phyloP scores from a whole-genome alignment of 2,113 vertebrate genomes.

The Salvelinus namaycush region DNA sequence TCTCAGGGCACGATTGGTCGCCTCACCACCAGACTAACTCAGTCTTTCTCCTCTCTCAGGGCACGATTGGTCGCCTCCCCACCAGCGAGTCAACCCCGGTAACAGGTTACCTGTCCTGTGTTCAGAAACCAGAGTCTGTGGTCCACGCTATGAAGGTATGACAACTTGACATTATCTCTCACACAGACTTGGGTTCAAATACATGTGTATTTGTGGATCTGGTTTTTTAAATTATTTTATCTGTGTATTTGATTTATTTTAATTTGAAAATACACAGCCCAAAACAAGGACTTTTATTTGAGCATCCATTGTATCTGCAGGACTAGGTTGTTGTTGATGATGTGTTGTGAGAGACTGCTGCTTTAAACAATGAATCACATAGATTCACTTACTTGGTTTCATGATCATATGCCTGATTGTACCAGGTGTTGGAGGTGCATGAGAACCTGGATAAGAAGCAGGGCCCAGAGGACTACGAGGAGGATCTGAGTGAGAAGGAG shows the following conservation, averaged over 20 bases:
- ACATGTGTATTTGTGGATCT: too few relatives aligned
- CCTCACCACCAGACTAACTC: constrained; percentile 45
- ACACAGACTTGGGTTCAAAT: too few relatives aligned
- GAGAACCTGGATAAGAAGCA: constrained; percentile 90
- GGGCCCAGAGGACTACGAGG: constrained; percentile 86
- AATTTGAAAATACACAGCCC: too few relatives aligned
- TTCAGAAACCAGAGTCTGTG: constrained; percentile 92
- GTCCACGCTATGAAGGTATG: constrained; percentile 95
- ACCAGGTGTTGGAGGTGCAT: constrained; percentile 92
- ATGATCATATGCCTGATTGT: neutral
- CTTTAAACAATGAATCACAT: too few relatives aligned
- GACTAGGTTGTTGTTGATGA: too few relatives aligned
- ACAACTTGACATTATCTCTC: neutral
- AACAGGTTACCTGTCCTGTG: constrained; percentile 80
- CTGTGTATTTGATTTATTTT: too few relatives aligned
- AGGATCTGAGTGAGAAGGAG: constrained; percentile 93
- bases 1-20: constrained; percentile 78
- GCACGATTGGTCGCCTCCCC: constrained; percentile 71
- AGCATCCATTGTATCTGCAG: too few relatives aligned
- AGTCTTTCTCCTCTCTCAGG: constrained; percentile 64
- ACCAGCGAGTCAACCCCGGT: constrained; percentile 84
- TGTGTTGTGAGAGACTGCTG: too few relatives aligned
- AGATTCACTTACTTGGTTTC: neutral
- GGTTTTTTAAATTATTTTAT: rapidly evolving
- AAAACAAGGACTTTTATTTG: too few relatives aligned